Conservation (phyloP, 64 coral and sea anemone species). For the Astreopora myriophthalma region DNA sequence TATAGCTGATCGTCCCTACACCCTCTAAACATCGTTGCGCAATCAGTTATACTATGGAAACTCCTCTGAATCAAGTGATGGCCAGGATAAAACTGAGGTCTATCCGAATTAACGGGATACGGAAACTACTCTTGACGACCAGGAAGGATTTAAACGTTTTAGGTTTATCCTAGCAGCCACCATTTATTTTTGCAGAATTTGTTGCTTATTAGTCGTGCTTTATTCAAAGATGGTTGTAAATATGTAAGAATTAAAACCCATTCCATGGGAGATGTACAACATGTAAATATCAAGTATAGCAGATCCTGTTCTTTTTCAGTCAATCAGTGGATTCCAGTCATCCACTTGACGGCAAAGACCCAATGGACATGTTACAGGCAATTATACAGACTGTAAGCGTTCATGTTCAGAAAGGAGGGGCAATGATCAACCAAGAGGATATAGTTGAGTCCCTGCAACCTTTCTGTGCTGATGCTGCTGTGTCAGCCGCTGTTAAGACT, state of each 20-base stretch:
- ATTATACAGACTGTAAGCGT: constrained; percentile 48
- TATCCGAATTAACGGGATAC: too few relatives aligned
- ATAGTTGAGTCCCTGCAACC: constrained; percentile 70
- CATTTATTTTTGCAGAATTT: background rate
- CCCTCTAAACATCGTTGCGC: too few relatives aligned
- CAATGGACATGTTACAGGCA: constrained; percentile 48
- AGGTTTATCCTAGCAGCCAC: background rate
- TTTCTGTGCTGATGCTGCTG: constrained; percentile 84
- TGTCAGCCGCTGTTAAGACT: constrained; percentile 75
- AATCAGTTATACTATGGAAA: too few relatives aligned
- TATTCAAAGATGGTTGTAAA: background rate
- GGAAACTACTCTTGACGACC: too few relatives aligned
- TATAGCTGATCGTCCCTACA: too few relatives aligned
- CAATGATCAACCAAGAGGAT: constrained; percentile 78
- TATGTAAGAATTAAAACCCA: too few relatives aligned
- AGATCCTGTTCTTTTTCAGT: background rate
- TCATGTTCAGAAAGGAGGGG: constrained; percentile 57
- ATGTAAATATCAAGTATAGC: background rate
- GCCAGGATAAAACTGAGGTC: too few relatives aligned
- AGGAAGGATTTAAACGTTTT: background rate
- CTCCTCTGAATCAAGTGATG: too few relatives aligned
- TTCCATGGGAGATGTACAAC: too few relatives aligned
- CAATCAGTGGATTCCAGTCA: background rate
- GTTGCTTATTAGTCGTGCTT: background rate
- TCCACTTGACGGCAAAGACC: background rate